Evolutionary conservation across 2,797 vertebrate genomes (phyloP), one percentile per base, ranked within the genome.

Genomic region (Miichthys miiuy): DNA sequence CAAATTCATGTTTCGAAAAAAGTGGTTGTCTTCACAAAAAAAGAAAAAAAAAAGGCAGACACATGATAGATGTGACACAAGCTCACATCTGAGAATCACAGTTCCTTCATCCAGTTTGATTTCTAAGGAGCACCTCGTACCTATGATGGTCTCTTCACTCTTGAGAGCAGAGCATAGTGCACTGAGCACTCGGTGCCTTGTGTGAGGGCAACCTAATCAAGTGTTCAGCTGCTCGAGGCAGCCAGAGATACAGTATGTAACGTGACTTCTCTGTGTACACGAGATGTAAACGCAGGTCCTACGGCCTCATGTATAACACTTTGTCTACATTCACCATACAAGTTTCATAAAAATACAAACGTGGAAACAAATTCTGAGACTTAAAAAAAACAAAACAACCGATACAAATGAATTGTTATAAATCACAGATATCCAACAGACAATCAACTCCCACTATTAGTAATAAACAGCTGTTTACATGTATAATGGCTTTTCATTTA

Each of bases 1-100:
- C 80, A 81, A 88, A 88, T 87, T 82, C 51, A 75, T 80, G 75
- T 87, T 88, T 81, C 0, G 2, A 64, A 82, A 80, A 80, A 86
- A 85, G 68, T 70, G 72, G 79, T 73, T 82, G 68, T 78, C 68
- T 79, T 72, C 67, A 81, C 38, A 70, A 20, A 46, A 13, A n/a
- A 16, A 30, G 6, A 27, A 23, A 30, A 34, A 30, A 30, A 30
- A 54, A 54, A 30, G 1, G 9, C 14, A 68, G 44, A 62, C 2
- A 51, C 30, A 72, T 42, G 58, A 70, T 25, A n/a, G 50, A 67
- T 54, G 63, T 63, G 54, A 67, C 52, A 60, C 6, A 50, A 69
- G 50, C 61, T 77, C 68, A 66, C 58, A 66, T 76, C 50, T 34
- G 27, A 73, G 48, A 75, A 74, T 77, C 52, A 75, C 61, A 68